Evolutionary conservation across 2,888 invertebrate genomes (phyloP).

Genomic region (Mythimna ferrago): DNA sequence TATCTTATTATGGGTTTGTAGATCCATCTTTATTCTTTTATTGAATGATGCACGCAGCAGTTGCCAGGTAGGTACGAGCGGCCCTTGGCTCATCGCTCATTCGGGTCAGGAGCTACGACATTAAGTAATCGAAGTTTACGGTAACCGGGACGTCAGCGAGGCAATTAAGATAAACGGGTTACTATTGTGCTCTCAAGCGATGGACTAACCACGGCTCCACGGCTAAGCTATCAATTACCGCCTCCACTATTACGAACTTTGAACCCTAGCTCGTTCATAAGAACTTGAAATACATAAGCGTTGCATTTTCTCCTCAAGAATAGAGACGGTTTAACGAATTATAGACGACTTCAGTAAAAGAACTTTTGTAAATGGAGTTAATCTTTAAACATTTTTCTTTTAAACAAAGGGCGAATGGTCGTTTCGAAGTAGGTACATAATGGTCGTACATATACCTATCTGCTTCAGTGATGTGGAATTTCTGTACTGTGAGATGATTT

Average conservation of each 20-base stretch:
- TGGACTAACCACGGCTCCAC: slow-evolving; percentile 28
- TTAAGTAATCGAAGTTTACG: slow-evolving; percentile 61
- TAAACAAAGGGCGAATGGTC: slow-evolving; percentile 26
- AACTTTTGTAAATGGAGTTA: slow-evolving; percentile 16
- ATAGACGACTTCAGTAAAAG: slow-evolving; percentile 4
- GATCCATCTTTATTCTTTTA: slow-evolving; percentile 6
- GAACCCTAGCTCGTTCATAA: slow-evolving; percentile 29
- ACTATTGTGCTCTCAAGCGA: slow-evolving; percentile 49
- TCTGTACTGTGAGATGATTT: slow-evolving; percentile 10
- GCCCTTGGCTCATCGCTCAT: slow-evolving; percentile 44
- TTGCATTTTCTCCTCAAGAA: slow-evolving; percentile 34
- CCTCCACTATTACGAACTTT: slow-evolving; percentile 38
- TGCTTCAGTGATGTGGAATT: neutral
- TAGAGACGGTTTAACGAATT: slow-evolving; percentile 8
- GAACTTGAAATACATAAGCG: slow-evolving; percentile 23
- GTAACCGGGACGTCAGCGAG: slow-evolving; percentile 40
- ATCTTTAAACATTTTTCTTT: slow-evolving; percentile 31
- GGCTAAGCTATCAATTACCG: slow-evolving; percentile 53
- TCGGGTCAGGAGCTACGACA: slow-evolving; percentile 38
- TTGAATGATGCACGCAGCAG: neutral
- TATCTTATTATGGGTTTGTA: neutral
- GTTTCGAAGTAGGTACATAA: slow-evolving; percentile 7
- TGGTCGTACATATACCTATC: neutral
- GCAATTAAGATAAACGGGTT: slow-evolving; percentile 59
- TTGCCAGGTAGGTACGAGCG: neutral